phyloP scores from a whole-genome alignment of 2,113 vertebrate species.

The Theristicus caerulescens region DNA sequence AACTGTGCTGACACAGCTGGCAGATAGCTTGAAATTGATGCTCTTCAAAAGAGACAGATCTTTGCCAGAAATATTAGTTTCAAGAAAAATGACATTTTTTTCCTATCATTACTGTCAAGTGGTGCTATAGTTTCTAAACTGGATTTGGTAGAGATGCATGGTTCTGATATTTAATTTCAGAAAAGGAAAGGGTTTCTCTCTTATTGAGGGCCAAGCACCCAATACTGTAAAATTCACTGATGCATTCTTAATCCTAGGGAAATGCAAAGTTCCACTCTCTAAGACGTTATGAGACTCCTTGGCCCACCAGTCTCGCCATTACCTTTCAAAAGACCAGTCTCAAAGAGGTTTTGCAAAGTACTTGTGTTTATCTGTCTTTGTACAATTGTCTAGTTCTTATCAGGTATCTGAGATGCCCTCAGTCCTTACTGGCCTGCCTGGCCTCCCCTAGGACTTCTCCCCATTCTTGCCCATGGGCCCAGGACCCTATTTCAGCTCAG shows the following conservation, averaged over 20 bases:
- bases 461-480: neutral
- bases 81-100: constrained; percentile 29
- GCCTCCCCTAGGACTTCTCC: neutral
- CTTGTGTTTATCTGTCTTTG: neutral
- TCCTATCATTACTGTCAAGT: neutral
- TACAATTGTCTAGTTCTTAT: neutral
- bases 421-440: neutral
- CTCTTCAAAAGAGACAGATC: constrained; percentile 1
- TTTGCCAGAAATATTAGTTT: constrained; percentile 45
- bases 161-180: constrained; percentile 11
- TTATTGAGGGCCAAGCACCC: neutral
- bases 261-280: neutral
- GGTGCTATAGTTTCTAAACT: constrained; percentile 14
- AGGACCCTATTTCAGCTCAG: neutral
- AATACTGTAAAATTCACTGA: neutral
- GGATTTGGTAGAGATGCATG: neutral
- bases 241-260: neutral
- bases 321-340: neutral
- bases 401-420: neutral
- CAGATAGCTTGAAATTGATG: constrained; percentile 36
- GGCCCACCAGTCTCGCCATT: neutral
- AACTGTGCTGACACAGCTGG: constrained; percentile 41
- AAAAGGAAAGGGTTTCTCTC: neutral
- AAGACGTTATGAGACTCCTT: neutral
- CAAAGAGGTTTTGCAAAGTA: neutral